These are phyloP conservation scores for Limnephilus lunatus DNA, from an alignment of 2,888 invertebrate species.

Conservation along the genomic window DNA sequence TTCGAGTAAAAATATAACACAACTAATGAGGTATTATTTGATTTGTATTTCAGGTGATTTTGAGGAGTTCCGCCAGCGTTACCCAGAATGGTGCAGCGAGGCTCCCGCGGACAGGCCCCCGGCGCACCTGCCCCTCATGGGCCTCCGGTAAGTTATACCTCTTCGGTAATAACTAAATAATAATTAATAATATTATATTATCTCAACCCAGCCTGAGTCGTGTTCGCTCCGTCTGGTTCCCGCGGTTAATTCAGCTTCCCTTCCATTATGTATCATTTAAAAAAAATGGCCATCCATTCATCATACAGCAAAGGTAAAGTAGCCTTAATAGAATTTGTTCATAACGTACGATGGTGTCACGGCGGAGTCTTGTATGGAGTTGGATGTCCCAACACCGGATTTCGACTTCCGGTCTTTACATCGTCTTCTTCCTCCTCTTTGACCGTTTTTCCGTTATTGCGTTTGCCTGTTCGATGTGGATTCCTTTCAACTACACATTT, in stretches of 20 bases:
- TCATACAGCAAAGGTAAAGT: neutral
- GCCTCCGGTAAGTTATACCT: slow-evolving; percentile 72
- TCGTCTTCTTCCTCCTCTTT: neutral
- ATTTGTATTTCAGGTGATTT: slow-evolving; percentile 87
- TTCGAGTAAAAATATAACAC: neutral
- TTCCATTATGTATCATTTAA: neutral
- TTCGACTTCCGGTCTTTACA: slow-evolving; percentile 30
- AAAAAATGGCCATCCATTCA: neutral
- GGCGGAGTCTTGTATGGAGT: slow-evolving; percentile 30
- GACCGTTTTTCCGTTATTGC: slow-evolving; percentile 8
- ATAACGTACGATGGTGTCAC: slow-evolving; percentile 48
- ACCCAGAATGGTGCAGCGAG: slow-evolving; percentile 94
- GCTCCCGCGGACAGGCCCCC: slow-evolving; percentile 81
- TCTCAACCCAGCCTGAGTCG: neutral
- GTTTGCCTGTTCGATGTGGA: neutral
- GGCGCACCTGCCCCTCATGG: slow-evolving; percentile 79
- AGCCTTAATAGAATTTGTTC: slow-evolving; percentile 13
- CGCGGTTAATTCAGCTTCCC: neutral
- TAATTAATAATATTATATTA: too few relatives aligned
- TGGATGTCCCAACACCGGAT: slow-evolving; percentile 34
- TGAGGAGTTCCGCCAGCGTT: slow-evolving; percentile 87
- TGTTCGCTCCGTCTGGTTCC: neutral
- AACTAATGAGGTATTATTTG: neutral
- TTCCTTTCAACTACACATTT: neutral
- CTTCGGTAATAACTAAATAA: neutral